Evolutionary conservation across 2,888 invertebrate genomes (phyloP).

Genomic region (Agriotes lineatus): DNA sequence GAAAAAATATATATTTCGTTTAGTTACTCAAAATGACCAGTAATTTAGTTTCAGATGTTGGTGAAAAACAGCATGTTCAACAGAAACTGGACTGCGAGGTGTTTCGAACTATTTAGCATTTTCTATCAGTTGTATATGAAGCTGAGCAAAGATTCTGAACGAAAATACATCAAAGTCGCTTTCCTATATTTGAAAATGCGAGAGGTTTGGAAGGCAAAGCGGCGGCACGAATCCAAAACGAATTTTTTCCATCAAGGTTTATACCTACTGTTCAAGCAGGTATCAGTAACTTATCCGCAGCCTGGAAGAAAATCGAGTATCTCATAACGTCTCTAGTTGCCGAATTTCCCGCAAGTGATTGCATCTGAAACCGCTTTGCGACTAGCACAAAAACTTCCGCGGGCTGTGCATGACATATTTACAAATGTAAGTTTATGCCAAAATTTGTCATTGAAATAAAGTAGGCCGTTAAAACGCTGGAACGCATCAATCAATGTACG

Average conservation of each 20-base stretch:
- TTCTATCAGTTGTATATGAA: no score
- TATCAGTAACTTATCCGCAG: constrained; percentile 10
- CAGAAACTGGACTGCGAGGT: no score
- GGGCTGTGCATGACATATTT: constrained; percentile 12
- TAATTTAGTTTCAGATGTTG: no score
- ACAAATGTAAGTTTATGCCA: constrained; percentile 22
- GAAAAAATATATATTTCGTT: no score
- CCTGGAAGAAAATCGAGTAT: neutral
- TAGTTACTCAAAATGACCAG: no score
- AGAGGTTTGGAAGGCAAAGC: no score
- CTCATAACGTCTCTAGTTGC: neutral
- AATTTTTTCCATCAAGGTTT: constrained; percentile 8
- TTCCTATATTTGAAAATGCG: no score
- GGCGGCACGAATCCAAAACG: neutral
- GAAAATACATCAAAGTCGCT: no score
- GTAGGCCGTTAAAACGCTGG: constrained; percentile 27
- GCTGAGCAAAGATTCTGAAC: no score
- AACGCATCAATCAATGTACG: constrained; percentile 34
- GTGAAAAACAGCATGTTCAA: no score
- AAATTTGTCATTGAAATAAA: constrained; percentile 38
- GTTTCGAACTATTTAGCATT: no score
- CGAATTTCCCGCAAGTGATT: constrained; percentile 6
- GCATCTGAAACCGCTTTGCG: constrained; percentile 1
- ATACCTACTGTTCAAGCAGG: neutral
- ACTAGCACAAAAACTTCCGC: constrained; percentile 8